Percentiles rank a stretch among this genome's conserved stretches.
These are phyloP conservation scores for Disparrhopalites patrizii DNA, from an alignment of 2,888 invertebrate genomes.

Conservation along the genomic window DNA sequence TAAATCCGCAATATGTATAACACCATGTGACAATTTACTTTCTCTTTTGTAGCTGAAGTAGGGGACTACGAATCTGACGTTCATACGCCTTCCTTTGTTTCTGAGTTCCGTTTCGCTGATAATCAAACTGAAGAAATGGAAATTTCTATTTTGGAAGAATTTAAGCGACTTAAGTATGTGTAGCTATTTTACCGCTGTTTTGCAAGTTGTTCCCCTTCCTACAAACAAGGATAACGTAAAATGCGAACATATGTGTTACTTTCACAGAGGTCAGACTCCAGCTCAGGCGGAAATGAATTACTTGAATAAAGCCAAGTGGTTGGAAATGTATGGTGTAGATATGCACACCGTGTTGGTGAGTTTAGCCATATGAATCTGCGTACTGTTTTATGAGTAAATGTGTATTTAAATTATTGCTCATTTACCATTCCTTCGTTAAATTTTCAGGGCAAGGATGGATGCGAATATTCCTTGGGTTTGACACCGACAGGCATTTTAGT, in stretches of 20 bases:
- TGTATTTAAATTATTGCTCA: neutral
- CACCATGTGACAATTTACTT: neutral
- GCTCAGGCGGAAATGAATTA: conserved; percentile 94
- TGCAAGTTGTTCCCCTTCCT: no score
- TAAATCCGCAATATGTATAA: no score
- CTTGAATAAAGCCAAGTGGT: conserved; percentile 92
- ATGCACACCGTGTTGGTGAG: conserved; percentile 87
- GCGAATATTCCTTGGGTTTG: conserved; percentile 91
- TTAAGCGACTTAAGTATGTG: conserved; percentile 66
- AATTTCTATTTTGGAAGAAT: conserved; percentile 86
- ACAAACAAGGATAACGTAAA: neutral
- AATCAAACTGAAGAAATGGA: conserved; percentile 96
- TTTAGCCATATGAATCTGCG: neutral
- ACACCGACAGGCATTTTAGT: conserved; percentile 98
- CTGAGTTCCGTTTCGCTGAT: conserved; percentile 96
- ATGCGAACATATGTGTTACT: no score
- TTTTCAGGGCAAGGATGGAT: conserved; percentile 83
- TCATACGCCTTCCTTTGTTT: conserved; percentile 94
- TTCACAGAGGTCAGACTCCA: conserved; percentile 72
- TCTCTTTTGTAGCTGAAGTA: conserved; percentile 81
- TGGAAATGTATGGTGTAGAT: conserved; percentile 99
- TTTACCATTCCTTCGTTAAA: conserved; percentile 24
- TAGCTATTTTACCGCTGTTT: neutral
- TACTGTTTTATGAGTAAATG: neutral
- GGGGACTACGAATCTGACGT: conserved; percentile 91